Evolutionary conservation across 2,113 vertebrate species (phyloP).

Genomic region (Malurus cyaneus): DNA sequence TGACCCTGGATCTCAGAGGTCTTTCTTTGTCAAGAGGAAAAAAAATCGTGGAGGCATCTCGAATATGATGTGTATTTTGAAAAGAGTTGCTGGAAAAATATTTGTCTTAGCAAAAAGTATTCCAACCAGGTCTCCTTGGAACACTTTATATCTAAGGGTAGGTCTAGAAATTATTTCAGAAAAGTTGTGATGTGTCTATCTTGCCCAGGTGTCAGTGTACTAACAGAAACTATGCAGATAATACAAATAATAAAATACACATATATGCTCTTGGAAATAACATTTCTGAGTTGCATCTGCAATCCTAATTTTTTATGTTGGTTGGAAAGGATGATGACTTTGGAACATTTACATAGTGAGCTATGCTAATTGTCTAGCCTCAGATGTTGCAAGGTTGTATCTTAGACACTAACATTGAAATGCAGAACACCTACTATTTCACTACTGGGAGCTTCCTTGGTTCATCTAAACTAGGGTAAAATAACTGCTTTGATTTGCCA

Average conservation of each 20-base stretch:
- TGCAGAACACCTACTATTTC: not conserved
- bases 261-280: not conserved
- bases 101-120: not conserved
- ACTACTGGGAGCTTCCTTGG: not conserved
- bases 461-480: not conserved
- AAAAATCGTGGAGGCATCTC: not conserved
- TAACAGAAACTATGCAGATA: not conserved
- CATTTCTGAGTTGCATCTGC: not conserved
- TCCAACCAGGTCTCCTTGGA: not conserved
- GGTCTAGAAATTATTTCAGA: not conserved
- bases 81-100: not conserved
- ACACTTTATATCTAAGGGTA: not conserved
- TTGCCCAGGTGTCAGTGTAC: not conserved
- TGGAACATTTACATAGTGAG: not conserved
- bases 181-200: not conserved
- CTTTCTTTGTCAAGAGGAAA: not conserved
- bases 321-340: not conserved
- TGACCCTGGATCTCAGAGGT: not conserved
- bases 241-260: not conserved
- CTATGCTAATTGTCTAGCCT: not conserved
- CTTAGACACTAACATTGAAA: not conserved
- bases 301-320: not conserved
- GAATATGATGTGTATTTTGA: not conserved
- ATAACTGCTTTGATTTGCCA: not conserved
- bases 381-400: not conserved